Evolutionary conservation across 2,113 vertebrate genomes (phyloP).

Genomic region (Merops nubicus): DNA sequence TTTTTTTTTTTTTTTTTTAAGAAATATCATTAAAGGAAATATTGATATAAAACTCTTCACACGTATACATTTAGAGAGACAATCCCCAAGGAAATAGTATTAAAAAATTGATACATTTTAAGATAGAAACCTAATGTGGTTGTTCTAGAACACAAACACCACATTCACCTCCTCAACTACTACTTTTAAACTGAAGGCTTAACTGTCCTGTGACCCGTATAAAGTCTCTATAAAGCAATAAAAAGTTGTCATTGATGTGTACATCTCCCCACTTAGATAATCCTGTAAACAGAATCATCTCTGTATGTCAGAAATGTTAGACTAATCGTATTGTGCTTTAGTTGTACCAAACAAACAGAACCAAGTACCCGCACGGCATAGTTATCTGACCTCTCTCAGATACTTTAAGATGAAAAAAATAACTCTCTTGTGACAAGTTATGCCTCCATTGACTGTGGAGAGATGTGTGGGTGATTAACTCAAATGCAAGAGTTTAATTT

Average conservation of each 20-base stretch:
- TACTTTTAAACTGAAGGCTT: not conserved
- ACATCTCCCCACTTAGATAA: not conserved
- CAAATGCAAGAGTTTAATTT: not conserved
- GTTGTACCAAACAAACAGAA: not conserved
- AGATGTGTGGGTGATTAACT: not conserved
- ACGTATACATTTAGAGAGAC: not conserved
- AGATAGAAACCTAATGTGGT: not conserved
- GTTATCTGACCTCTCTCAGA: not conserved
- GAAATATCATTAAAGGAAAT: not conserved
- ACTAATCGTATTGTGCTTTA: not conserved
- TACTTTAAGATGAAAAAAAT: not conserved
- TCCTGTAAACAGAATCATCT: not conserved
- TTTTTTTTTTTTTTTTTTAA: not conserved
- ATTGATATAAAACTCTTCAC: not conserved
- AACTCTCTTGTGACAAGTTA: not conserved
- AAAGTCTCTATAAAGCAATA: not conserved
- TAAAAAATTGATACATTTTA: not conserved
- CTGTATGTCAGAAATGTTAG: not conserved
- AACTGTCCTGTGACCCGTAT: not conserved
- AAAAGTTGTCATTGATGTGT: not conserved
- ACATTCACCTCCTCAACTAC: not conserved
- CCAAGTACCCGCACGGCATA: not conserved
- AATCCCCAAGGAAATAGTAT: not conserved
- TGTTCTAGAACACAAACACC: not conserved
- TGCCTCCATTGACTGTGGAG: not conserved